A percentile compares a stretch with the other conserved stretches of the same genome.
Evolutionary conservation across 2,888 invertebrate genomes (phyloP).

Genomic region (Sympetrum striolatum): DNA sequence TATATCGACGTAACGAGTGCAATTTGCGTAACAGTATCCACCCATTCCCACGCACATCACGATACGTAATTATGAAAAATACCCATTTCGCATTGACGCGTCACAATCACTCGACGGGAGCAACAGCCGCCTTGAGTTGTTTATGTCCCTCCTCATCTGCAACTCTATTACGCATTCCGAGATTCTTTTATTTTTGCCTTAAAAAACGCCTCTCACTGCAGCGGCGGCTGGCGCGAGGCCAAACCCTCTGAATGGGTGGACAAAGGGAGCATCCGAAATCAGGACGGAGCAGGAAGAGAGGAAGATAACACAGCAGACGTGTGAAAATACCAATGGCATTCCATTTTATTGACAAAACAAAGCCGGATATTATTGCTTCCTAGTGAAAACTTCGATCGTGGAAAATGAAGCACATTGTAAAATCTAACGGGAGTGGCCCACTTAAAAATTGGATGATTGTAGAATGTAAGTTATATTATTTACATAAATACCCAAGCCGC

Average conservation of each 20-base stretch:
- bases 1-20: no score
- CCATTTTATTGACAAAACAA: no score
- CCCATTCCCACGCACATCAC: neutral
- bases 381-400: no score
- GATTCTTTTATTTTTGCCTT: neutral
- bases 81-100: neutral
- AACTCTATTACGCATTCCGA: neutral
- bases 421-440: no score
- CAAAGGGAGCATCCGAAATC: neutral
- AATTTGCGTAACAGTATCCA: neutral
- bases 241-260: neutral
- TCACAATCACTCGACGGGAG: no score
- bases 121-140: neutral
- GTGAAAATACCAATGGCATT: no score
- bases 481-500: no score
- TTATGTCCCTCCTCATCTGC: neutral
- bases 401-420: no score
- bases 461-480: no score
- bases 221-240: neutral
- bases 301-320: neutral
- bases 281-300: neutral
- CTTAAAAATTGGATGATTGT: no score
- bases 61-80: neutral
- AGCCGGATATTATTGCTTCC: no score
- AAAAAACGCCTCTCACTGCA: neutral